Percentiles rank a stretch among this genome's conserved stretches.
These are phyloP conservation scores for Megaceryle torquata DNA, from an alignment of 2,113 vertebrate species.

Conservation along the genomic window DNA sequence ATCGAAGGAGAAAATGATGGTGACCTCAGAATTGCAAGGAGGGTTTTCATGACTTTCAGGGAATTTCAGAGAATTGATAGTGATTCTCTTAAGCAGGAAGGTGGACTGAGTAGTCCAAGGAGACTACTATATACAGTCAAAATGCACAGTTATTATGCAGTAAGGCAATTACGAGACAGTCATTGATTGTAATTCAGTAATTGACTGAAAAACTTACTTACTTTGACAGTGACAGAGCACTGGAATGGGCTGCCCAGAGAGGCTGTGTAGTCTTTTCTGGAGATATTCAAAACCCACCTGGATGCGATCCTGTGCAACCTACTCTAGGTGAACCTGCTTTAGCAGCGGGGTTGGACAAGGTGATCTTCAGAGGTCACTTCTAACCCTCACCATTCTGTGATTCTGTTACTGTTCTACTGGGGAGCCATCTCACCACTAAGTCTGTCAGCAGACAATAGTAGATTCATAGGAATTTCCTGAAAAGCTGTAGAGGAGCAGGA, in stretches of 20 bases:
- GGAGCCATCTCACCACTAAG: not conserved
- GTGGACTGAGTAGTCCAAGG: not conserved
- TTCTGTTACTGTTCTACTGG: not conserved
- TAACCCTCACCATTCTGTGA: too few species aligned
- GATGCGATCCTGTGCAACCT: too few species aligned
- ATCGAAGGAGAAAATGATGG: not conserved
- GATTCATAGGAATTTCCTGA: not conserved
- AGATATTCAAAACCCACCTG: too few species aligned
- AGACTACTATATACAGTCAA: not conserved
- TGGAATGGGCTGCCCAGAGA: too few species aligned
- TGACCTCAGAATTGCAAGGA: not conserved
- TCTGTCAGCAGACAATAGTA: not conserved
- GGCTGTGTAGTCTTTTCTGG: too few species aligned
- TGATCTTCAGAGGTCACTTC: too few species aligned
- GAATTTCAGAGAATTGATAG: not conserved
- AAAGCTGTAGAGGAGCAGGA: not conserved
- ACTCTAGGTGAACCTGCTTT: too few species aligned
- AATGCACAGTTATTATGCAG: not conserved
- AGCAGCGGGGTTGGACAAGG: too few species aligned
- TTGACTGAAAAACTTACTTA: too few species aligned
- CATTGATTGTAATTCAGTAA: not conserved
- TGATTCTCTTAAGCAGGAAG: not conserved
- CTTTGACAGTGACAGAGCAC: too few species aligned
- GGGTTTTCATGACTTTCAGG: not conserved
- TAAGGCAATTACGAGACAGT: not conserved